Base-by-base conservation (phyloP, 2,888 invertebrate species). In the Meliscaeva auricollis region DNA sequence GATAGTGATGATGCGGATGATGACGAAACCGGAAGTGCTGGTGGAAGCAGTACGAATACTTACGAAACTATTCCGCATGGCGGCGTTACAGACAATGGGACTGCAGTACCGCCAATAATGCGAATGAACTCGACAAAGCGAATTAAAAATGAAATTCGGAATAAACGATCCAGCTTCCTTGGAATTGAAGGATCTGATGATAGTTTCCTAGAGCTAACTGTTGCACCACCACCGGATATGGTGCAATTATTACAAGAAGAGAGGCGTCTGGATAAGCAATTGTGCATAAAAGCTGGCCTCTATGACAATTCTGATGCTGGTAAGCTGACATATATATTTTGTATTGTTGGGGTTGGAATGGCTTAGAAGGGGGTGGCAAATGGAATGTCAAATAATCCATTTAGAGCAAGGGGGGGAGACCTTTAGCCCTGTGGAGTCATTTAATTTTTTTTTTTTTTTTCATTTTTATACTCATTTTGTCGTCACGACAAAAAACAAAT, bases 71-170 rank as follows among this genome's bases (percentile, higher is more conserved):
- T 91, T n/a, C 88, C 89, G 17, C 88, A 87, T 3, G 52, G 73
- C 13, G 48, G 70, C 13, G 62, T 41, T 13, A 17, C 70, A 32
- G 79, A 87, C 11, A 84, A 76, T 30, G 87, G 87, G 15, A 88
- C 87, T 64, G 88, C 89, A 26, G 89, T 90, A 68, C 90, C 90
- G 72, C 91, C 95, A 88, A 93, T 96, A 87, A 95, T 95, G 89
- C 94, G 96, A 88, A 94, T 96, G 74, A 96, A 96, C 89, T 97
- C 97, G 13, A 96, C 97, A 1, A 96, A 96, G 87, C 94, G 97
- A 88, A 96, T 97, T 89, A 97, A 96, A 89, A 96, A 97, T 90
- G 97, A 97, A 90, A 94, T 97, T 68, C 94, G 96, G 9, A 96
- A 96, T 89, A 96, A 97, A 89, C 94, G 97, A 58, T 96, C 96